phyloP scores from a whole-genome alignment of 37 sponge, comb jelly and placozoan genomes.

The Bolinopsis microptera region DNA sequence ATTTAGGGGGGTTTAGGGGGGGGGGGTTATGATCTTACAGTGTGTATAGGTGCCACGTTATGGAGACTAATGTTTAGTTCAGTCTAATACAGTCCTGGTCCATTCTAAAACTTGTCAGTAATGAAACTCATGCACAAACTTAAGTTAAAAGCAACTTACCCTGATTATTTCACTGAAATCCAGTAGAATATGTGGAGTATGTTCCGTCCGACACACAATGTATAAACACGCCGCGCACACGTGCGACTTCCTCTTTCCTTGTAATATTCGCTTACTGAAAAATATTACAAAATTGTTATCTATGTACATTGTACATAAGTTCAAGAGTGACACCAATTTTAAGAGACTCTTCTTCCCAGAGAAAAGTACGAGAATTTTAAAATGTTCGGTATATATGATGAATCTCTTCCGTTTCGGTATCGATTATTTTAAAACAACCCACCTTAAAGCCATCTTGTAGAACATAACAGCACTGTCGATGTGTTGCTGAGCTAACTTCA shows the following conservation, averaged over 20 bases:
- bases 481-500: slow-evolving; percentile 89
- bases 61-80: too few species aligned
- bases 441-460: slow-evolving; percentile 93
- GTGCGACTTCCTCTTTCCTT: slow-evolving; percentile 63
- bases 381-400: too few species aligned
- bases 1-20: background rate
- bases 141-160: too few species aligned
- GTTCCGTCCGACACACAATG: slow-evolving; percentile 95
- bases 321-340: too few species aligned
- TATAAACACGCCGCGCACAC: slow-evolving; percentile 91
- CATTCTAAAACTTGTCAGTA: too few species aligned
- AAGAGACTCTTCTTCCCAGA: background rate
- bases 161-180: slow-evolving; percentile 97
- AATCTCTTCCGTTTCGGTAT: too few species aligned
- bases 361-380: background rate
- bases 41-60: too few species aligned
- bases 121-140: too few species aligned
- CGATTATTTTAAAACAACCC: too few species aligned
- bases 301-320: too few species aligned
- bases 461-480: slow-evolving; percentile 96
- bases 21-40: slow-evolving; percentile 36
- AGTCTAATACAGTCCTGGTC: too few species aligned
- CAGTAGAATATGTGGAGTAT: slow-evolving; percentile 96
- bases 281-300: too few species aligned
- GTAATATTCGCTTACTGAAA: slow-evolving; percentile 61